A percentile compares a stretch with the other conserved stretches of the same genome.
Conservation (phyloP, 2,888 invertebrate species). For the Ctenicera cuprea region DNA sequence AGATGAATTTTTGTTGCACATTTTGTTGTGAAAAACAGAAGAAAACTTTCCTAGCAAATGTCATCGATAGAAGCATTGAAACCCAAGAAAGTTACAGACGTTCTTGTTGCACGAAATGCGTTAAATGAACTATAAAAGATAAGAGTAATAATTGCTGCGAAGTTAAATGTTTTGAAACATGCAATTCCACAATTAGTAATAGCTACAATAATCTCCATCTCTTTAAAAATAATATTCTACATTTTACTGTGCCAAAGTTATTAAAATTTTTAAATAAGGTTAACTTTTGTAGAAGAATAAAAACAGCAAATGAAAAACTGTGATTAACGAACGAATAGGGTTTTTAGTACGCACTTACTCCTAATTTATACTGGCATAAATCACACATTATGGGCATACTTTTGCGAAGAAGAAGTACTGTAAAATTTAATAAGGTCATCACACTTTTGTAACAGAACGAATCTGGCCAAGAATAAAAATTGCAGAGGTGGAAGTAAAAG, state of each 20-base stretch:
- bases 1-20: too few species aligned
- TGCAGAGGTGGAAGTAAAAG: not conserved
- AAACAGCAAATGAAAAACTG: too few species aligned
- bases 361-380: too few species aligned
- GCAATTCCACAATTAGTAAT: conserved; percentile 11
- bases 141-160: conserved; percentile 14
- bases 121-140: conserved; percentile 17
- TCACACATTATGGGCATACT: too few species aligned
- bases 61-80: not conserved
- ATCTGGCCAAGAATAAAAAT: not conserved
- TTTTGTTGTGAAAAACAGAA: too few species aligned
- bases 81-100: not conserved
- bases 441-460: not conserved
- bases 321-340: too few species aligned
- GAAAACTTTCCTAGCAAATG: not conserved
- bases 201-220: not conserved
- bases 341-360: too few species aligned
- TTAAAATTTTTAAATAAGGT: too few species aligned
- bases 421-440: not conserved
- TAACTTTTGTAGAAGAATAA: too few species aligned
- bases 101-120: conserved; percentile 12
- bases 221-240: too few species aligned
- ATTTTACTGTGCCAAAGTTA: too few species aligned
- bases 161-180: conserved; percentile 10
- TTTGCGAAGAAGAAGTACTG: too few species aligned